Evolutionary conservation across 2,113 vertebrate genomes (phyloP).

Genomic region (Coturnix japonica): DNA sequence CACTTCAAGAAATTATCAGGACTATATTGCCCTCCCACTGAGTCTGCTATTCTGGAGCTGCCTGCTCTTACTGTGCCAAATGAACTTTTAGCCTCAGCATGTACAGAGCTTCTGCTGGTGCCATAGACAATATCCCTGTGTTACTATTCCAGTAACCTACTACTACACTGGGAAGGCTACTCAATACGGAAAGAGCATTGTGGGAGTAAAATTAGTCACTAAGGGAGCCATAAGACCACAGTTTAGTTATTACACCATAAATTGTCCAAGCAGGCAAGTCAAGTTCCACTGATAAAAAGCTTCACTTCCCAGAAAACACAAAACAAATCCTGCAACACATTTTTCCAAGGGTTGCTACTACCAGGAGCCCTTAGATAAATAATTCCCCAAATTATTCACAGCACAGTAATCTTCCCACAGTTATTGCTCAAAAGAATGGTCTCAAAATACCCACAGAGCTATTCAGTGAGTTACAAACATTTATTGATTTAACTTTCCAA

Average conservation of each 20-base stretch:
- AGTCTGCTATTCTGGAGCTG: background rate
- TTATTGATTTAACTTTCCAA: conserved; percentile 28
- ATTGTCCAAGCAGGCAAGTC: background rate
- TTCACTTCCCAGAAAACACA: background rate
- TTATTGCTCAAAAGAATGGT: background rate
- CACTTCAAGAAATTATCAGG: background rate
- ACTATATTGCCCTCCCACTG: background rate
- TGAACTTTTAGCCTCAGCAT: background rate
- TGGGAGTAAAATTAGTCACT: background rate
- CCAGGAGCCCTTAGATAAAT: background rate
- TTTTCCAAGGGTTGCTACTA: background rate
- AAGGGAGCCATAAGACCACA: background rate
- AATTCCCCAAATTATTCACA: background rate
- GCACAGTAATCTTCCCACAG: background rate
- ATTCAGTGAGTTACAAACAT: background rate
- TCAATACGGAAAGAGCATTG: background rate
- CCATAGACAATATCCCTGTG: background rate
- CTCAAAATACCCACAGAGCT: background rate
- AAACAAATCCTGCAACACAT: background rate
- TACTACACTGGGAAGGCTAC: background rate
- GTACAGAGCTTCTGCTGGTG: fast-evolving
- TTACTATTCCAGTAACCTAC: background rate
- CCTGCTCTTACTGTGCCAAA: background rate
- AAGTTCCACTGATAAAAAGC: background rate
- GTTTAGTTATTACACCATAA: background rate